Percentiles rank a stretch among this genome's conserved stretches.
phyloP scores from a whole-genome alignment of 2,888 invertebrate genomes.

The Thecocarcelia acutangulata region DNA sequence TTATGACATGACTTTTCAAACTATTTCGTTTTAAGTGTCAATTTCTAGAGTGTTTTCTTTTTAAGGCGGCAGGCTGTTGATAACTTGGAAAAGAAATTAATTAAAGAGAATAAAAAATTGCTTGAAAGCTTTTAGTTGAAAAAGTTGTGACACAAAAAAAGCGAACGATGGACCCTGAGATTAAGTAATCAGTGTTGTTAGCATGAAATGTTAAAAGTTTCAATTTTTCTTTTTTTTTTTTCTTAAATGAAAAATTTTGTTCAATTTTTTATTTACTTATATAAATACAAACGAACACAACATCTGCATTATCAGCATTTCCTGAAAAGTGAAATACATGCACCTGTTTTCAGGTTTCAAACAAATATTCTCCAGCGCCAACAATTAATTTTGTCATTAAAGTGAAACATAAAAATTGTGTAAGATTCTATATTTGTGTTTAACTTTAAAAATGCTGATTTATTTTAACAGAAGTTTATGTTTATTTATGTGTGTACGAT shows the following conservation, averaged over 20 bases:
- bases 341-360: conserved; percentile 41
- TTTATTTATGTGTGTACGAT: neutral
- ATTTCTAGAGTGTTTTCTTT: neutral
- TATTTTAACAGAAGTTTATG: neutral
- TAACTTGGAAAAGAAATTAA: no score
- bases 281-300: conserved; percentile 14
- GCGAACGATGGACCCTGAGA: no score
- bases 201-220: no score
- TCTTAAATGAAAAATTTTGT: no score
- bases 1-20: conserved; percentile 33
- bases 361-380: conserved; percentile 31
- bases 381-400: conserved; percentile 18
- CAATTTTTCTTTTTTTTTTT: neutral
- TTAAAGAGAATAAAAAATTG: no score
- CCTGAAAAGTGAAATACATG: neutral
- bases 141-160: no score
- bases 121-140: no score
- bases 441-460: neutral
- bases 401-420: neutral
- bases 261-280: neutral
- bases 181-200: no score
- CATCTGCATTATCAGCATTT: conserved; percentile 11
- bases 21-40: conserved; percentile 41
- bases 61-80: no score
- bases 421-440: neutral